Evolutionary conservation across 2,888 invertebrate species (phyloP).

Genomic region (Drosophila barbarae): DNA sequence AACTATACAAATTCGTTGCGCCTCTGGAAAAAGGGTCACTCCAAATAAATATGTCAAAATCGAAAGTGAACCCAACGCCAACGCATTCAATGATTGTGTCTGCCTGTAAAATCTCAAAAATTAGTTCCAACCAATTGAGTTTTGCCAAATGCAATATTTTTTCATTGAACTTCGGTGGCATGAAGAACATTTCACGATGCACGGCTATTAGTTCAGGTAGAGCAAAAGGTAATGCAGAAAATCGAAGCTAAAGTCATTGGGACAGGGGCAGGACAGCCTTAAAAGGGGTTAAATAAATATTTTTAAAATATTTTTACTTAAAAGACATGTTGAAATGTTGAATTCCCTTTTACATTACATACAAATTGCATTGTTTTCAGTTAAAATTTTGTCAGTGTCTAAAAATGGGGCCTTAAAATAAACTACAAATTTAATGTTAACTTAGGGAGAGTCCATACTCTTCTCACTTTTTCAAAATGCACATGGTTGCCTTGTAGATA

Average conservation of each 20-base stretch:
- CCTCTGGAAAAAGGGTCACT: slow-evolving; percentile 58
- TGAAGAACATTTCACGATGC: slow-evolving; percentile 10
- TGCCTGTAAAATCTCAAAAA: slow-evolving; percentile 32
- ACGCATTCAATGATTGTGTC: slow-evolving; percentile 20
- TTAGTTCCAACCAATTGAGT: slow-evolving; percentile 69
- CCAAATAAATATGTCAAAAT: slow-evolving; percentile 72
- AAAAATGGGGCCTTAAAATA: neutral
- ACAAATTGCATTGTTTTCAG: too few species aligned
- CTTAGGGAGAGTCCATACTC: neutral
- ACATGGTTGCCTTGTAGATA: slow-evolving; percentile 86
- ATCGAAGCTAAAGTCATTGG: neutral
- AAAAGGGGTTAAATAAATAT: slow-evolving; percentile 10
- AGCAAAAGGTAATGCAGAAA: neutral
- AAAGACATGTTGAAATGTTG: neutral
- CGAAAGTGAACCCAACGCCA: slow-evolving; percentile 45
- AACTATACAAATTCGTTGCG: slow-evolving; percentile 58
- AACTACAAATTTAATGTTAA: neutral
- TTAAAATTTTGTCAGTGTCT: neutral
- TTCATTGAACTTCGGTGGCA: slow-evolving; percentile 8
- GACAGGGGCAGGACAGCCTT: neutral
- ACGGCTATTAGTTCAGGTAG: slow-evolving; percentile 35
- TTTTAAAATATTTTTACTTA: neutral
- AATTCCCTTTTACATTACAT: neutral
- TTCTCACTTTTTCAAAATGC: slow-evolving; percentile 82
- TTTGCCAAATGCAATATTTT: slow-evolving; percentile 40